These are phyloP conservation scores for Galerucella nymphaeae DNA, from an alignment of 2,888 invertebrate species.

Conservation along the genomic window DNA sequence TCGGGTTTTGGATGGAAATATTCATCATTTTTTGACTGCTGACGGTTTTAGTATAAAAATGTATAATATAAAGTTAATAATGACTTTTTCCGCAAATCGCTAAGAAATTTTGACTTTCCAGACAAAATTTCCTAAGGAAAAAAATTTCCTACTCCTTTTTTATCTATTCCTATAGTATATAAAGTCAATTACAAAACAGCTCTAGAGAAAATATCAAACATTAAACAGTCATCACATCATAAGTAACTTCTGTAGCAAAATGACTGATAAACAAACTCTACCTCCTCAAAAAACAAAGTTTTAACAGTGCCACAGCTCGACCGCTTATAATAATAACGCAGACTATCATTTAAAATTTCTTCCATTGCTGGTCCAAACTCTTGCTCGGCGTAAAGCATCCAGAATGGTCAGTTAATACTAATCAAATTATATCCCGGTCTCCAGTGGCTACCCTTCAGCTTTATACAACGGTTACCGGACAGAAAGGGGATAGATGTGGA, in stretches of 20 bases:
- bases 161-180: too few relatives aligned
- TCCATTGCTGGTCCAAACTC: background rate
- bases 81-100: background rate
- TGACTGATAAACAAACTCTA: too few relatives aligned
- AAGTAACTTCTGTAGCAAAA: too few relatives aligned
- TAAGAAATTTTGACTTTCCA: too few relatives aligned
- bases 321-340: background rate
- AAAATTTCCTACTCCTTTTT: too few relatives aligned
- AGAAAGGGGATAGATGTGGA: slow-evolving; percentile 35
- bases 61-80: background rate
- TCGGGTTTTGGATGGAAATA: slow-evolving; percentile 54
- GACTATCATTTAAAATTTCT: slow-evolving; percentile 21
- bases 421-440: slow-evolving; percentile 43
- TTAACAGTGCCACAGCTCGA: too few relatives aligned
- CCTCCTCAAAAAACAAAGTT: too few relatives aligned
- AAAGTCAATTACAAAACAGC: too few relatives aligned
- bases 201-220: too few relatives aligned
- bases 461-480: slow-evolving; percentile 35
- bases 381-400: slow-evolving; percentile 14
- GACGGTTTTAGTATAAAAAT: background rate
- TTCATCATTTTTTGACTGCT: slow-evolving; percentile 48
- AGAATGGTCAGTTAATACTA: slow-evolving; percentile 37
- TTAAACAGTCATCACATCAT: too few relatives aligned
- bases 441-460: slow-evolving; percentile 45
- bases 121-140: too few relatives aligned